Evolutionary conservation across 2,797 vertebrate genomes (phyloP).

Genomic region (Mormyrus hasselquistii): DNA sequence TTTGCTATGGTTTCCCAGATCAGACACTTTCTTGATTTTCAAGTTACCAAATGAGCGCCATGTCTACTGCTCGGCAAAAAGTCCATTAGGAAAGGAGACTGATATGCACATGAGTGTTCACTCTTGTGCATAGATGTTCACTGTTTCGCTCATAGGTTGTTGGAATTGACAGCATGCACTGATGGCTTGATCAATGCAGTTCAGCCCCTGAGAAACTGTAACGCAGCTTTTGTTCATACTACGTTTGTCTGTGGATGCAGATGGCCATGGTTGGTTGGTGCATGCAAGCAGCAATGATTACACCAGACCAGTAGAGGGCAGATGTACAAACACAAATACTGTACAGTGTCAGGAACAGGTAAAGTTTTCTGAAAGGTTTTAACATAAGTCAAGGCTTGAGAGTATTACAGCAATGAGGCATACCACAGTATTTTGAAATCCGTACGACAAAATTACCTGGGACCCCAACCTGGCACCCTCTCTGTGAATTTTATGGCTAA

Average conservation of each 20-base stretch:
- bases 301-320: background rate
- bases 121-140: background rate
- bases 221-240: background rate
- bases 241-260: background rate
- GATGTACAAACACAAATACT: background rate
- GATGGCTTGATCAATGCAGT: background rate
- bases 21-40: background rate
- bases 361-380: background rate
- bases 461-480: background rate
- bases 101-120: background rate
- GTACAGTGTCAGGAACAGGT: background rate
- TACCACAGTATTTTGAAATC: background rate
- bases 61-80: background rate
- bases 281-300: background rate
- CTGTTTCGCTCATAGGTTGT: background rate
- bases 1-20: background rate
- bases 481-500: background rate
- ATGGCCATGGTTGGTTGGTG: background rate
- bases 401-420: background rate
- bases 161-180: background rate
- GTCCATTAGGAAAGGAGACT: background rate
- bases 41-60: background rate
- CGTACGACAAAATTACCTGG: background rate
- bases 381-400: background rate
- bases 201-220: background rate